Conservation (phyloP, 2,888 invertebrate genomes). For the Pedicia rivosa region DNA sequence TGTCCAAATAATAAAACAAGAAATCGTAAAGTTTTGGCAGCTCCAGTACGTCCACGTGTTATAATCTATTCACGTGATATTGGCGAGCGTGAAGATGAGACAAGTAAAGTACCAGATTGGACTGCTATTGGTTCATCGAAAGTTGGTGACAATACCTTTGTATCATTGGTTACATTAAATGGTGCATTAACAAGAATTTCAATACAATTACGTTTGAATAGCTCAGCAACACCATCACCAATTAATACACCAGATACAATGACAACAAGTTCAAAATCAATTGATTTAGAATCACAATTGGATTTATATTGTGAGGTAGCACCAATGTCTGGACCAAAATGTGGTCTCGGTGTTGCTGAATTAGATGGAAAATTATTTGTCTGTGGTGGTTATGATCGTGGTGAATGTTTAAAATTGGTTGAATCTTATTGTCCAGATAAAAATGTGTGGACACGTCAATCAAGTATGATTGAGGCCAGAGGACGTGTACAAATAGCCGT, state of each 20-base stretch:
- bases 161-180: conserved; percentile 45
- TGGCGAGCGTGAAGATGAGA: conserved; percentile 23
- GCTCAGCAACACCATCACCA: conserved; percentile 30
- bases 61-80: conserved; percentile 41
- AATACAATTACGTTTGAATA: conserved; percentile 37
- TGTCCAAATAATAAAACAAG: conserved; percentile 15
- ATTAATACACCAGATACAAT: conserved; percentile 19
- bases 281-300: conserved; percentile 15
- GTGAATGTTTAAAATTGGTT: conserved; percentile 59
- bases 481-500: conserved; percentile 66
- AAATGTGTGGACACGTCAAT: conserved; percentile 52
- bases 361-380: conserved; percentile 54
- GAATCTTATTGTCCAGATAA: conserved; percentile 55
- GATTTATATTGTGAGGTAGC: conserved; percentile 40
- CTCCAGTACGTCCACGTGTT: conserved; percentile 44
- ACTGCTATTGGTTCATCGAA: conserved; percentile 40
- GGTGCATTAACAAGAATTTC: conserved; percentile 45
- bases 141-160: conserved; percentile 42
- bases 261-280: conserved; percentile 11
- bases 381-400: conserved; percentile 73
- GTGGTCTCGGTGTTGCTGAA: conserved; percentile 60
- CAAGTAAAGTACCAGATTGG: conserved; percentile 37
- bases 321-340: conserved; percentile 49
- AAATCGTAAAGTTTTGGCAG: conserved; percentile 32
- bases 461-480: conserved; percentile 56